These are phyloP conservation scores for Embidobia sp. DNA, from an alignment of 2,888 invertebrate genomes.

Conservation along the genomic window DNA sequence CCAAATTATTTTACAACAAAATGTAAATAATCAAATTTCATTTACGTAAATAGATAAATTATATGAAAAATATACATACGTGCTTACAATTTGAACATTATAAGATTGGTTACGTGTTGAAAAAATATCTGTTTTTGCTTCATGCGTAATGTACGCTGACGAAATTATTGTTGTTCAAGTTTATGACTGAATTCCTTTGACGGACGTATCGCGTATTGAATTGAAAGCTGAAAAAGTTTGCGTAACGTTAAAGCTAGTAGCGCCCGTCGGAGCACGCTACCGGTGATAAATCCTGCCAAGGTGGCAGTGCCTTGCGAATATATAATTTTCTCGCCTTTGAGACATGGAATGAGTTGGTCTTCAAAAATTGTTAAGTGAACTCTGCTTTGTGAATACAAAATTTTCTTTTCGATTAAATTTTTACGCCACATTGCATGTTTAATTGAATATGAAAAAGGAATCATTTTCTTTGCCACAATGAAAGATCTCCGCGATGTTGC, in stretches of 20 bases:
- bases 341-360: conserved; percentile 58
- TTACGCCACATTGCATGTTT: too few species aligned
- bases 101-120: neutral
- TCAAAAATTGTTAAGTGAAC: conserved; percentile 22
- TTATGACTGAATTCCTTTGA: conserved; percentile 53
- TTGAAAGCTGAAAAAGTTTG: conserved; percentile 59
- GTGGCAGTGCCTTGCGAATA: conserved; percentile 53
- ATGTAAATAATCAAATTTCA: too few species aligned
- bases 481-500: too few species aligned
- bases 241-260: conserved; percentile 55
- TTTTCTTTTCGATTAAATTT: conserved; percentile 9
- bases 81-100: too few species aligned
- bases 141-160: conserved; percentile 15
- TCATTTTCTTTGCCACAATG: too few species aligned
- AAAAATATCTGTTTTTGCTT: conserved; percentile 27
- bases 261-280: conserved; percentile 49
- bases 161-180: conserved; percentile 49
- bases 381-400: neutral
- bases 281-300: conserved; percentile 61
- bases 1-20: too few species aligned
- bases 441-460: too few species aligned
- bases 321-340: conserved; percentile 62
- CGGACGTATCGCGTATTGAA: conserved; percentile 49
- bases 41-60: too few species aligned
- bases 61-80: too few species aligned